Base-by-base conservation (phyloP, 2,113 vertebrate genomes). In the Mionectes macconnelli region DNA sequence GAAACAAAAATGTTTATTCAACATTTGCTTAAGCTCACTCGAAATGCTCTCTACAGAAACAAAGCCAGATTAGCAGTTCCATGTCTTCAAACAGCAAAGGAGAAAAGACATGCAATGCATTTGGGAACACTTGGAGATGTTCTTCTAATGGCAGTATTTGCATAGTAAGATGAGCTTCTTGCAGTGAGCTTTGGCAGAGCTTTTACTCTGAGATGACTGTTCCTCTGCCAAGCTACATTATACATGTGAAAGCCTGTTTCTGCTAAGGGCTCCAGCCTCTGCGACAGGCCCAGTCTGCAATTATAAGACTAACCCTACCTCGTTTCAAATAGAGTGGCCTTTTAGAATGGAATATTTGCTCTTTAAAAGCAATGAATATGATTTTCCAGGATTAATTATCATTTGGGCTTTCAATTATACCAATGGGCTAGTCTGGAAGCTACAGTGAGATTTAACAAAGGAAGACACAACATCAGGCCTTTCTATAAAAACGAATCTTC, bases 131-230 rank as follows among this genome's bases (percentile, higher is more conserved):
- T 80, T 76, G 45, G 86, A 87, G 67, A 66, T 70, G 37, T 57
- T 89, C 56, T 70, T 72, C 64, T 94, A 77, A 79, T 66, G 73
- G 33, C 79, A 95, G 47, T 72, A 94, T 94, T 96, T 96, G 85
- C 95, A 94, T 74, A 94, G 91, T 52, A 84, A 94, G 60, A 91
- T 80, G 39, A 90, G 60, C 37, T 83, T 79, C 81, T 70, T 76
- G 31, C 42, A 40, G 37, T 55, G 64, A 84, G 79, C 74, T 95
- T 94, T n/a, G 4, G 66, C 55, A 72, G 62, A 80, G 84, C 52
- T 90, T 57, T 85, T 79, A 74, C n/a, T 77, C 68, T 4, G 35
- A 70, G 87, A 82, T 80, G 95, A 96, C 77, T 95, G 64, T 96
- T 80, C 53, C 2, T 64, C 74, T 95, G 89, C 96, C 95, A 96